Evolutionary conservation across 2,113 vertebrate genomes (phyloP), one percentile per base, ranked within the genome.

Genomic region (Charadrius vociferus): DNA sequence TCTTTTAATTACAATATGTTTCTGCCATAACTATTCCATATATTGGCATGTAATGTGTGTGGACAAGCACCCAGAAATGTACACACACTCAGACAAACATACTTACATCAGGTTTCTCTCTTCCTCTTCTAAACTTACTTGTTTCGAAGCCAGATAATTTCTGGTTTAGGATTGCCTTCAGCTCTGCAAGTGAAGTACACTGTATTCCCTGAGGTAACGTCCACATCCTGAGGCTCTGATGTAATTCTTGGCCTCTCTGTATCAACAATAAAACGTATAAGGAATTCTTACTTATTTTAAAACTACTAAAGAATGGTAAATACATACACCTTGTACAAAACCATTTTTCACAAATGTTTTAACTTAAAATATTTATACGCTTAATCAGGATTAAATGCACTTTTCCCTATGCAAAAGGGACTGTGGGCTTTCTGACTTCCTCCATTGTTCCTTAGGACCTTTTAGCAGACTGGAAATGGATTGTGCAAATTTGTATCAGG

Each of bases 101-200:
- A 67, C 12, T 71, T 68, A 77, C 22, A 87, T 23, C 29, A 72
- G 45, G 26, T 53, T 82, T 68, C 45, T 90, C 50, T 91, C 91
- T 92, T 91, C 80, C 61, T 92, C 59, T 91, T 93, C 92, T 79
- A 80, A 86, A 88, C 99, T 98, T 97, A 99, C 99, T 99, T 99
- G 98, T 99, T 99, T 88, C 99, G 98, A 82, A 99, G 99, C 99
- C 99, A 99, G 97, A 99, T 99, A 96, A 99, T 99, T 98, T 99
- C 99, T 47, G 99, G 99, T 98, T 99, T 99, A 80, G 99, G 99
- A 98, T 99, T 99, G 92, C 99, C 99, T 97, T 99, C 99, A 4
- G 99, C 99, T 97, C 99, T 98, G 95, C 99, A 99, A 90, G 99
- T 99, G 97, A 99, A 99, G 98, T 99, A 99, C 87, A 99, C 99